phyloP scores from a whole-genome alignment of 2,113 vertebrate genomes.

The Loxodonta africana region DNA sequence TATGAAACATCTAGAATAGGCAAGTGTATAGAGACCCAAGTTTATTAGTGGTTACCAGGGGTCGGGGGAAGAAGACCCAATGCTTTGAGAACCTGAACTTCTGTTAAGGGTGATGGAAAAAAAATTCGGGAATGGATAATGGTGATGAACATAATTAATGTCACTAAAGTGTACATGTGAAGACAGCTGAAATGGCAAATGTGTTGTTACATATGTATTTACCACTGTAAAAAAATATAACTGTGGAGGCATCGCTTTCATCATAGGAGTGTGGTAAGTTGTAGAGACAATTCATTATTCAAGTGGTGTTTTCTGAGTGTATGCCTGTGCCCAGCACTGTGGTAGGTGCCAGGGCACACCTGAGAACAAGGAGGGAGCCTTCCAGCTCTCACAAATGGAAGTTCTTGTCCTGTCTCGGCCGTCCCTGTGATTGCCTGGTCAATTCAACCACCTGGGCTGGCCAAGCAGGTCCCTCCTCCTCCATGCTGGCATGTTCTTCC shows the following conservation, averaged over 20 bases:
- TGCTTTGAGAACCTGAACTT: not conserved
- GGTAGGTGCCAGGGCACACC: not conserved
- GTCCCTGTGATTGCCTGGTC: not conserved
- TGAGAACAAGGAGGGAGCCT: rapidly evolving
- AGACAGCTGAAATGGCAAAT: not conserved
- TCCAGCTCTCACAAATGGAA: rapidly evolving
- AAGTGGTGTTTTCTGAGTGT: rapidly evolving
- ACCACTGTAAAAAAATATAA: not conserved
- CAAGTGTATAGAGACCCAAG: not conserved
- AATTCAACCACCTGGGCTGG: not conserved
- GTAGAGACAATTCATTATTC: rapidly evolving
- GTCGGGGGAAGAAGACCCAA: not conserved
- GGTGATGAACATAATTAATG: not conserved
- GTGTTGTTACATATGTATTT: not conserved
- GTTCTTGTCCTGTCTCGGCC: rapidly evolving
- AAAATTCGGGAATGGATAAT: not conserved
- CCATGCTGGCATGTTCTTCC: not conserved
- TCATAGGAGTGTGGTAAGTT: not conserved
- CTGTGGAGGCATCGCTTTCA: rapidly evolving
- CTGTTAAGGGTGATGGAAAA: not conserved
- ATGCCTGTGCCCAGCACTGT: not conserved
- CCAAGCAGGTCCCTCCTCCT: not conserved
- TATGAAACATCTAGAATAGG: not conserved
- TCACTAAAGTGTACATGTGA: not conserved
- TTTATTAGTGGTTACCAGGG: not conserved